phyloP scores from a whole-genome alignment of 2,888 invertebrate genomes.

The Plagodis pulveraria region DNA sequence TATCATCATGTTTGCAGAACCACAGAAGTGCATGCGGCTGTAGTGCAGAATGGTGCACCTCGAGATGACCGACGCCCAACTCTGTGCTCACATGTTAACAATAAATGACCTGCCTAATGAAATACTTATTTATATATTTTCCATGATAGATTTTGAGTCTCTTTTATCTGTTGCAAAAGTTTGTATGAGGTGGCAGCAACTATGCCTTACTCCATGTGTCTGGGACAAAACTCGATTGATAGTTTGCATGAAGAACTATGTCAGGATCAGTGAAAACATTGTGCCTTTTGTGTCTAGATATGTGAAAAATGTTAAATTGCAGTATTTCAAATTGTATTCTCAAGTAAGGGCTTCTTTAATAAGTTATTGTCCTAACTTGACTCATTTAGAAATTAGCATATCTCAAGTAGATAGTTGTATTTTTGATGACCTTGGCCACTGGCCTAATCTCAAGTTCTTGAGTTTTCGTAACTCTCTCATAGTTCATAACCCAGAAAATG shows the following conservation, averaged over 20 bases:
- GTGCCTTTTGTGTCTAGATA: slow-evolving; percentile 82
- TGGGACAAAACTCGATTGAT: slow-evolving; percentile 82
- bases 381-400: slow-evolving; percentile 83
- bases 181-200: slow-evolving; percentile 78
- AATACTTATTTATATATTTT: slow-evolving; percentile 81
- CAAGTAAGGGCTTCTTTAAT: slow-evolving; percentile 79
- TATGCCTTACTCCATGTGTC: slow-evolving; percentile 78
- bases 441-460: slow-evolving; percentile 80
- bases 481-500: slow-evolving; percentile 74
- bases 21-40: slow-evolving; percentile 49
- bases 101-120: slow-evolving; percentile 83
- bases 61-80: slow-evolving; percentile 70
- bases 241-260: slow-evolving; percentile 83
- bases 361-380: slow-evolving; percentile 80
- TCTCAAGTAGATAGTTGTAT: slow-evolving; percentile 83
- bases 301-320: slow-evolving; percentile 81
- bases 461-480: slow-evolving; percentile 82
- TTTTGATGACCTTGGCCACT: slow-evolving; percentile 78
- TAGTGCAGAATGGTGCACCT: slow-evolving; percentile 75
- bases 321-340: slow-evolving; percentile 83
- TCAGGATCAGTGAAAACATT: slow-evolving; percentile 78
- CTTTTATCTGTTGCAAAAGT: slow-evolving; percentile 77
- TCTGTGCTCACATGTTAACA: slow-evolving; percentile 59
- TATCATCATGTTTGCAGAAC: slow-evolving; percentile 58
- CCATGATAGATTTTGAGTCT: slow-evolving; percentile 82